These are phyloP conservation scores for Ameiurus melas DNA, from an alignment of 2,113 vertebrate genomes.

Conservation along the genomic window DNA sequence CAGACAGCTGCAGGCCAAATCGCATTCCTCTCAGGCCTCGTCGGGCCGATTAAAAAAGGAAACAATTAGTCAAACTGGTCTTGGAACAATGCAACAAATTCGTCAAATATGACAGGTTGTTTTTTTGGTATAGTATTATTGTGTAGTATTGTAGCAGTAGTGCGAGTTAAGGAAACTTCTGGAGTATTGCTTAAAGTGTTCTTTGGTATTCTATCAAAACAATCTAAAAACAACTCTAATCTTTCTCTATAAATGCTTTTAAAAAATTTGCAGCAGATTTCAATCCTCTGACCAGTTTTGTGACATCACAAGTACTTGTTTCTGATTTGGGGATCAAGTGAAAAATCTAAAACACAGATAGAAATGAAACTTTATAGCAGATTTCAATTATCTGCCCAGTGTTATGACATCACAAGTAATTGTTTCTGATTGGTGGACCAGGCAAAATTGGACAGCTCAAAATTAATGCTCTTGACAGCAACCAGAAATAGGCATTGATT, in stretches of 20 bases:
- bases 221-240: not conserved
- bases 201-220: not conserved
- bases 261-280: not conserved
- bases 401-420: not conserved
- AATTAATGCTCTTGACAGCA: not conserved
- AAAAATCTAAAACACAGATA: no score
- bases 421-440: not conserved
- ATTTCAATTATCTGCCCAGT: not conserved
- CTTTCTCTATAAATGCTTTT: not conserved
- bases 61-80: constrained; percentile 72
- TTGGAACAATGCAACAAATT: not conserved
- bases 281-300: not conserved
- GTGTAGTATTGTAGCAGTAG: not conserved
- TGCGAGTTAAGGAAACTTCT: not conserved
- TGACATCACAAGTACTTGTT: not conserved
- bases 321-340: not conserved
- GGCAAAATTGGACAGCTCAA: not conserved
- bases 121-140: no score
- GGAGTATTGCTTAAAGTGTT: not conserved
- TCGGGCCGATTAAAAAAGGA: constrained; percentile 74
- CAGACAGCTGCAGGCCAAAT: constrained; percentile 73
- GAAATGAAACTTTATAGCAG: not conserved
- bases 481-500: not conserved
- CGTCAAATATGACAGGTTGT: not conserved
- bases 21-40: constrained; percentile 70